Conservation (phyloP, 2,113 vertebrate genomes). For the Plotosus lineatus region DNA sequence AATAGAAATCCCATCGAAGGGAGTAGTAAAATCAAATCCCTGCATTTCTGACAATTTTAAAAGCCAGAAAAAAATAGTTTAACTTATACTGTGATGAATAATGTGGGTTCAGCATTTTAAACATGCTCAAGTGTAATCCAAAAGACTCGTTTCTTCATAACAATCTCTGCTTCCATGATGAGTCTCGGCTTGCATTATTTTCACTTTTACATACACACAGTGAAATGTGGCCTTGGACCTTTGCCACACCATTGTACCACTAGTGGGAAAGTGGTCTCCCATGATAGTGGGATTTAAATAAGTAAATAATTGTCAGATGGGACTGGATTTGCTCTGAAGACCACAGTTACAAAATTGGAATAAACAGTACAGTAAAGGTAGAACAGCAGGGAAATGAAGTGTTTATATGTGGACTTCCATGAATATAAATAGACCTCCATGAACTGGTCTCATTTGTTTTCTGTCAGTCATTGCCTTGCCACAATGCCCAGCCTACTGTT, state of each 20-base stretch:
- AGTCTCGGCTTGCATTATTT: constrained; percentile 58
- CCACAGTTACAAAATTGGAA: constrained; percentile 25
- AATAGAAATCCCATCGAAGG: neutral
- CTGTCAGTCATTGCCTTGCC: neutral
- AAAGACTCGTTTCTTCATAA: constrained; percentile 43
- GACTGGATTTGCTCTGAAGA: constrained; percentile 6
- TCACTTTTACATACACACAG: constrained; percentile 62
- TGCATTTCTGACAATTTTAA: constrained; percentile 1
- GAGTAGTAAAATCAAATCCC: neutral
- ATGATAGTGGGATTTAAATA: constrained; percentile 35
- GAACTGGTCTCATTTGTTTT: constrained; percentile 5
- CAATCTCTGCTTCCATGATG: constrained; percentile 48
- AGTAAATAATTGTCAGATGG: constrained; percentile 32
- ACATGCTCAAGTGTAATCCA: constrained; percentile 57
- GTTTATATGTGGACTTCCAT: constrained; percentile 22
- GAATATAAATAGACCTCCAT: constrained; percentile 25
- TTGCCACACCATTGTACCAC: constrained; percentile 45
- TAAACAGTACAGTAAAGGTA: constrained; percentile 24
- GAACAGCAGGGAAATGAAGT: constrained; percentile 13
- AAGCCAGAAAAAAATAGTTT: constrained; percentile 30
- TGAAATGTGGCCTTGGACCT: constrained; percentile 50
- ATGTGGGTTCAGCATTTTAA: constrained; percentile 53
- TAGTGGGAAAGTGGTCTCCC: constrained; percentile 36
- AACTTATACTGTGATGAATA: constrained; percentile 58
- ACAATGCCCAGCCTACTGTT: neutral